phyloP scores from a whole-genome alignment of 2,888 invertebrate species.

The Plebejus anna region DNA sequence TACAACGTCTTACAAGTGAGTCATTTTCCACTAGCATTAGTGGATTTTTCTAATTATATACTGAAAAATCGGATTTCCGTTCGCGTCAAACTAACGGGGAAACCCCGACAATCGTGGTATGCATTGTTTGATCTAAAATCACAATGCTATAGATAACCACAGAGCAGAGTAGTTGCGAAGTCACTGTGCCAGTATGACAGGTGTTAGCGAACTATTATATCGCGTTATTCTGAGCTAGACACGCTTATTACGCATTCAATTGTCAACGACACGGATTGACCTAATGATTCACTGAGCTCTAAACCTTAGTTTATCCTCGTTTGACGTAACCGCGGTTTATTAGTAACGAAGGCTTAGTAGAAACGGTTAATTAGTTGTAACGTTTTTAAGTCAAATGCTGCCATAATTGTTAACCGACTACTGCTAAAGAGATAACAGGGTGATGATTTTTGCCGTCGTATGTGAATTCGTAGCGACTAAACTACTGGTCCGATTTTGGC shows the following conservation, averaged over 20 bases:
- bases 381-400: background rate
- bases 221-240: slow-evolving; percentile 43
- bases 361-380: background rate
- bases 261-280: slow-evolving; percentile 72
- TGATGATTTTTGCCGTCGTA: no score
- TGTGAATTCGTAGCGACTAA: no score
- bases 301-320: slow-evolving; percentile 67
- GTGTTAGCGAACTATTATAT: slow-evolving; percentile 40
- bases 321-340: slow-evolving; percentile 53
- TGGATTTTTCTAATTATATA: slow-evolving; percentile 31
- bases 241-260: slow-evolving; percentile 60
- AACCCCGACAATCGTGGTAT: slow-evolving; percentile 64
- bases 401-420: no score
- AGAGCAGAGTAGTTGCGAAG: slow-evolving; percentile 49
- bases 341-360: background rate
- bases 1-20: background rate
- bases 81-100: slow-evolving; percentile 52
- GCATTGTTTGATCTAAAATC: slow-evolving; percentile 59
- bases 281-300: slow-evolving; percentile 73
- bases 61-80: slow-evolving; percentile 37
- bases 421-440: no score
- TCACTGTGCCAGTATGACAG: slow-evolving; percentile 43
- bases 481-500: no score
- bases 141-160: slow-evolving; percentile 51
- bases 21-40: background rate